A percentile compares a stretch with the other conserved stretches of the same genome.
These are phyloP conservation scores for Charina bottae DNA, from an alignment of 2,113 vertebrate species.

Conservation along the genomic window DNA sequence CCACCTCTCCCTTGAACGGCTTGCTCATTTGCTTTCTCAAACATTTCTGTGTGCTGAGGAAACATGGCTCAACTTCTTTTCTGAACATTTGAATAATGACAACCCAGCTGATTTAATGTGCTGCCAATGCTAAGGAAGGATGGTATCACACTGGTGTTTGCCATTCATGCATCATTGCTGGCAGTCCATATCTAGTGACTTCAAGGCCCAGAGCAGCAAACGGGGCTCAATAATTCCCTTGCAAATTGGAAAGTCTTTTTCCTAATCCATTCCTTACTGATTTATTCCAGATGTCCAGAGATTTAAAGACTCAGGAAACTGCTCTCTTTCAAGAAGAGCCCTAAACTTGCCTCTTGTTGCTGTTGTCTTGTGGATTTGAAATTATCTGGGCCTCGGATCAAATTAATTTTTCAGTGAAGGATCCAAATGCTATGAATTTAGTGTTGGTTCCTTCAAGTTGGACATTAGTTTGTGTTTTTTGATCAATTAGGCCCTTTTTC, in stretches of 20 bases:
- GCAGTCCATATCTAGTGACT: neutral
- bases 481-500: neutral
- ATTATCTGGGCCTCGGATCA: constrained; percentile 39
- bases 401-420: constrained; percentile 33
- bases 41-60: neutral
- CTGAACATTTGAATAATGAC: constrained; percentile 18
- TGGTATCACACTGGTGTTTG: neutral
- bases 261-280: constrained; percentile 63
- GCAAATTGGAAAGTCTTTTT: constrained; percentile 43
- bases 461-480: neutral
- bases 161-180: neutral
- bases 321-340: constrained; percentile 45
- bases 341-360: neutral
- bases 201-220: constrained; percentile 20
- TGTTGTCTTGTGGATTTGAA: constrained; percentile 49
- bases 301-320: constrained; percentile 60
- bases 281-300: constrained; percentile 68
- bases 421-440: constrained; percentile 19
- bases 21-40: constrained; percentile 12
- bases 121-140: neutral
- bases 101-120: neutral
- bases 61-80: neutral
- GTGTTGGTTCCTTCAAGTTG: neutral
- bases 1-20: neutral
- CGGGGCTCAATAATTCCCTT: constrained; percentile 44